Evolutionary conservation across 1,140 invertebrate species (phyloP).

Genomic region (Leptinotarsa undecemlineata): DNA sequence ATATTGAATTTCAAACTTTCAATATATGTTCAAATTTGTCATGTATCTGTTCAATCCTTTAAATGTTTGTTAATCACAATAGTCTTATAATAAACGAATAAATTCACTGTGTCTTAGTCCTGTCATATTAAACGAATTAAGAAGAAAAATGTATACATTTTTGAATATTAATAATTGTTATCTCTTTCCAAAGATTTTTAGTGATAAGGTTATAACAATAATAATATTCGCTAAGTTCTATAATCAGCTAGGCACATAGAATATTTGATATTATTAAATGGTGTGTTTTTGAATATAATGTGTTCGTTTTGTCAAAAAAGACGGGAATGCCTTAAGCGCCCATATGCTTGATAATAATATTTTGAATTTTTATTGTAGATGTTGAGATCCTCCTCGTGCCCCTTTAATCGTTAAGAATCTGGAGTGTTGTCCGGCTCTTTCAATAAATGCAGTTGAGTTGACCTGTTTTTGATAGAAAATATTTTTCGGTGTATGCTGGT

Average conservation of each 20-base stretch:
- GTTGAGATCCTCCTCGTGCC: conserved; percentile 32
- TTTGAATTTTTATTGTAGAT: conserved; percentile 45
- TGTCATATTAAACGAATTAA: conserved; percentile 57
- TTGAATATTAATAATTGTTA: conserved; percentile 54
- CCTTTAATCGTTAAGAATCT: conserved; percentile 34
- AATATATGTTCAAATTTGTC: neutral
- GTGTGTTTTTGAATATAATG: conserved; percentile 27
- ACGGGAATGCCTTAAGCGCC: conserved; percentile 20
- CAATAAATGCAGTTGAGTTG: conserved; percentile 38
- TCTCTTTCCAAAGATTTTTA: conserved; percentile 56
- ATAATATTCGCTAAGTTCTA: conserved; percentile 48
- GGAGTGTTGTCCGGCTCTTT: conserved; percentile 45
- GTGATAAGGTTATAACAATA: conserved; percentile 51
- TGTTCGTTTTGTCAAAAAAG: conserved; percentile 26
- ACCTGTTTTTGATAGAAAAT: conserved; percentile 49
- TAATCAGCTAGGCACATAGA: conserved; percentile 35
- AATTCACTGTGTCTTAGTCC: conserved; percentile 56
- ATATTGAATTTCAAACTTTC: neutral
- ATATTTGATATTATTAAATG: conserved; percentile 32
- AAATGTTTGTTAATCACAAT: conserved; percentile 27
- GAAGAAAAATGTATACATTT: conserved; percentile 53
- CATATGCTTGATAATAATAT: conserved; percentile 36
- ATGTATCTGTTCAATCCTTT: neutral
- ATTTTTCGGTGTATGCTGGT: conserved; percentile 48
- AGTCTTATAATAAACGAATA: conserved; percentile 48